Base-by-base conservation (phyloP, 2,888 invertebrate genomes). In the Erebia aethiops region DNA sequence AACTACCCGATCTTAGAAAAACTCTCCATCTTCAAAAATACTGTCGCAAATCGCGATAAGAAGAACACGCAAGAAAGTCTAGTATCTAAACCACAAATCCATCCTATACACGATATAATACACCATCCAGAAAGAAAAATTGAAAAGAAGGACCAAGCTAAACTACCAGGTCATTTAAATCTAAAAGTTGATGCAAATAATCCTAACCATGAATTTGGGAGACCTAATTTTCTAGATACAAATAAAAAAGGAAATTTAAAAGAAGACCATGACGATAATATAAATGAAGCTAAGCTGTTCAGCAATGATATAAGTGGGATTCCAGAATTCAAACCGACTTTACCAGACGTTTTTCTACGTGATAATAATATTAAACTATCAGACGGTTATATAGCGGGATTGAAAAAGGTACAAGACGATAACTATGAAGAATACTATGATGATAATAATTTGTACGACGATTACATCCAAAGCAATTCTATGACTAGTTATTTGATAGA, bases 401-500 rank as follows among this genome's bases (percentile, higher is more conserved):
- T 86, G 1, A 81, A 84, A n/a, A 83, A 81, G 13, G 54, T 54
- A 1, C 61, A 18, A 16, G 85, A 81, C 3, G 83, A 87, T 49
- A 86, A 88, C 35, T 89, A 93, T 8, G 90, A 92, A 9, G 90
- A 92, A 71, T 91, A 85, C 52, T 87, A 93, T 72, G 88, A 90
- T 10, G 92, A 94, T 66, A 88, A 91, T 0, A 89, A 90, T 52
- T 69, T 92, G 0, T 93, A 93, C 67, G 90, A 93, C 1, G 93
- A 93, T 74, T 94, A 93, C 41, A 88, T 93, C 81, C 88, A 92
- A 70, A 92, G 90, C 5, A 92, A 91, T 26, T 85, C 92, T 0
- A 88, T 94, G 89, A 90, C 92, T 0, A 89, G 85, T 68, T 94
- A 94, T 67, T 76, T 94, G 0, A 92, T 94, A 64, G 93, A 94